These are phyloP conservation scores for Microctonus brassicae DNA, from an alignment of 2,888 invertebrate genomes.

Conservation along the genomic window DNA sequence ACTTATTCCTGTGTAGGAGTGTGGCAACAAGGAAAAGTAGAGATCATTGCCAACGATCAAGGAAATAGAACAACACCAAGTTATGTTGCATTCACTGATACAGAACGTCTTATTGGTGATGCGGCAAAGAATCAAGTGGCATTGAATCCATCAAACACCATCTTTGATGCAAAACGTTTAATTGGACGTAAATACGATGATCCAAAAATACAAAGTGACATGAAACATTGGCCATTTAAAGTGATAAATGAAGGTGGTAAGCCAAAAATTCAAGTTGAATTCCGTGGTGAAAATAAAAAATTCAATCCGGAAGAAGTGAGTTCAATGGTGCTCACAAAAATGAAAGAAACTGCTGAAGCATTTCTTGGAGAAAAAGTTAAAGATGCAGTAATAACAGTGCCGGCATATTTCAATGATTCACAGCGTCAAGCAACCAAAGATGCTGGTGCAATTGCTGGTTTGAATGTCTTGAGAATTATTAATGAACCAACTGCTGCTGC, in stretches of 20 bases:
- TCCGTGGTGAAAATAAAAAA: conserved; percentile 75
- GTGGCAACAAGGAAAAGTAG: conserved; percentile 85
- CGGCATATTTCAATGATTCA: no score
- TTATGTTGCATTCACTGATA: no score
- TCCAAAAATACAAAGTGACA: conserved; percentile 81
- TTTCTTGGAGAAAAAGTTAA: conserved; percentile 76
- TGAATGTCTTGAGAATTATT: conserved; percentile 77
- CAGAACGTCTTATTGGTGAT: no score
- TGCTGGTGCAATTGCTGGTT: conserved; percentile 75
- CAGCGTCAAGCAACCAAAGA: conserved; percentile 81
- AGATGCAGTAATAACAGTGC: conserved; percentile 86
- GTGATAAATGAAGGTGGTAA: conserved; percentile 76
- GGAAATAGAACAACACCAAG: conserved; percentile 89
- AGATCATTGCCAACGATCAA: conserved; percentile 90
- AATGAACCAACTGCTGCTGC: conserved; percentile 76
- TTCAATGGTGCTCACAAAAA: conserved; percentile 51
- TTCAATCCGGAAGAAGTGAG: conserved; percentile 80
- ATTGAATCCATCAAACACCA: conserved; percentile 89
- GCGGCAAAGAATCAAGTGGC: conserved; percentile 87
- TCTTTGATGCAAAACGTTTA: conserved; percentile 29
- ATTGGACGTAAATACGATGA: conserved; percentile 75
- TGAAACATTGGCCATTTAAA: conserved; percentile 89
- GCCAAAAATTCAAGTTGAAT: conserved; percentile 78
- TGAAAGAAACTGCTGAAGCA: conserved; percentile 77
- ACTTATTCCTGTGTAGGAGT: neutral